Percentiles rank a stretch among this genome's conserved stretches.
Evolutionary conservation across 2,888 invertebrate species (phyloP).

Genomic region (Embidobia sp.): DNA sequence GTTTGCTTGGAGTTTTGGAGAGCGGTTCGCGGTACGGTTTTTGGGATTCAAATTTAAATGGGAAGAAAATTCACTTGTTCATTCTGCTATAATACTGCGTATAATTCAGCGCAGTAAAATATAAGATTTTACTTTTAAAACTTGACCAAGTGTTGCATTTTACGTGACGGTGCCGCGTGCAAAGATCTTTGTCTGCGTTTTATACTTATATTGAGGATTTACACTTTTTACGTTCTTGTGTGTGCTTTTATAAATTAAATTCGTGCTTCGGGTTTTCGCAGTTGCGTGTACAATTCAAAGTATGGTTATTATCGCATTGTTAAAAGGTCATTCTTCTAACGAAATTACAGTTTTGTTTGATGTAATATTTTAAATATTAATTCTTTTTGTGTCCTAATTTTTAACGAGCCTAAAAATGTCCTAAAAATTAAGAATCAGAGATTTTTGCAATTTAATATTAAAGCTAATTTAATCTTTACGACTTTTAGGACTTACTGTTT

Average conservation of each 20-base stretch:
- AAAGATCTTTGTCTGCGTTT: constrained; percentile 39
- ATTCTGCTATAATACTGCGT: constrained; percentile 38
- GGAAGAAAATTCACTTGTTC: constrained; percentile 17
- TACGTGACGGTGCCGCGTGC: constrained; percentile 52
- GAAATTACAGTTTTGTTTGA: too few relatives aligned
- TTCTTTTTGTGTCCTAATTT: too few relatives aligned
- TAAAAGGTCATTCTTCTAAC: too few relatives aligned
- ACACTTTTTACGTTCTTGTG: constrained; percentile 24
- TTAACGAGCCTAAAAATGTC: too few relatives aligned
- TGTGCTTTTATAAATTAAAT: constrained; percentile 3
- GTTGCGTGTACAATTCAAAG: too few relatives aligned
- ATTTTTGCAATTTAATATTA: too few relatives aligned
- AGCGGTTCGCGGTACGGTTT: neutral
- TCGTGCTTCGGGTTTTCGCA: neutral
- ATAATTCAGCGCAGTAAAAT: constrained; percentile 55
- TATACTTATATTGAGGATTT: constrained; percentile 43
- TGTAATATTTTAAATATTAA: too few relatives aligned
- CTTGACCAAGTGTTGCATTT: constrained; percentile 60
- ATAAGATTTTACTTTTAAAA: constrained; percentile 54
- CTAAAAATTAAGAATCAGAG: too few relatives aligned
- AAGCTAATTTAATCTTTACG: too few relatives aligned
- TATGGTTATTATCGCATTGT: too few relatives aligned
- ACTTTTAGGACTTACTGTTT: too few relatives aligned
- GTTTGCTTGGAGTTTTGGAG: neutral
- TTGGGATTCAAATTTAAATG: constrained; percentile 14